A percentile compares a stretch with the other conserved stretches of the same genome.
These are phyloP conservation scores for Sialis fuliginosa DNA, from an alignment of 2,888 invertebrate species.

Conservation along the genomic window DNA sequence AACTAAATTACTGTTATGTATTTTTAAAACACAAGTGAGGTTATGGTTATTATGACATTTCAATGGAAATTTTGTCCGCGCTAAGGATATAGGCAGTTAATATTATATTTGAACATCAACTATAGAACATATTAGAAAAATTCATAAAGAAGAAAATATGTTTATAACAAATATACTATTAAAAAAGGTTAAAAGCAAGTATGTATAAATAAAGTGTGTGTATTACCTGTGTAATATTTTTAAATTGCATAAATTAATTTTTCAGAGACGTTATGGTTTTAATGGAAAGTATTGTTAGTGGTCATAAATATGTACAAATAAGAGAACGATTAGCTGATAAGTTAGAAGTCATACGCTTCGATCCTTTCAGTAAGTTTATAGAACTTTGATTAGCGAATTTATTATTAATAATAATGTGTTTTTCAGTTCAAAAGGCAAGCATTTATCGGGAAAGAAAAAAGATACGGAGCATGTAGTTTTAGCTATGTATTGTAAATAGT, in stretches of 20 bases:
- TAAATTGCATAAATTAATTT: slow-evolving; percentile 12
- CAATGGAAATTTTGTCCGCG: no score
- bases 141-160: slow-evolving; percentile 24
- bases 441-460: slow-evolving; percentile 59
- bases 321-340: slow-evolving; percentile 64
- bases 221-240: slow-evolving; percentile 2
- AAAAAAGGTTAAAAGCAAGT: slow-evolving; percentile 65
- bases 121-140: no score
- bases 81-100: no score
- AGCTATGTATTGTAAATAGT: no score
- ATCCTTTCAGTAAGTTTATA: slow-evolving; percentile 56
- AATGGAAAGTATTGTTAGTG: slow-evolving; percentile 62
- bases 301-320: slow-evolving; percentile 45
- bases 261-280: slow-evolving; percentile 57
- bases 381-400: neutral
- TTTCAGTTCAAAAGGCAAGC: slow-evolving; percentile 49
- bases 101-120: no score
- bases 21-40: no score
- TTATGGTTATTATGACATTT: no score
- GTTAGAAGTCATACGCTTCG: slow-evolving; percentile 53
- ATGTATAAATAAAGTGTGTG: slow-evolving; percentile 21
- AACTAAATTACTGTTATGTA: no score
- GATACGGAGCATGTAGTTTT: slow-evolving; percentile 44
- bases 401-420: slow-evolving; percentile 2
- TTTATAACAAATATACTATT: slow-evolving; percentile 50